Percentiles rank a stretch among this genome's conserved stretches.
These are phyloP conservation scores for Ctenicera cuprea DNA, from an alignment of 2,888 invertebrate species.

Conservation along the genomic window DNA sequence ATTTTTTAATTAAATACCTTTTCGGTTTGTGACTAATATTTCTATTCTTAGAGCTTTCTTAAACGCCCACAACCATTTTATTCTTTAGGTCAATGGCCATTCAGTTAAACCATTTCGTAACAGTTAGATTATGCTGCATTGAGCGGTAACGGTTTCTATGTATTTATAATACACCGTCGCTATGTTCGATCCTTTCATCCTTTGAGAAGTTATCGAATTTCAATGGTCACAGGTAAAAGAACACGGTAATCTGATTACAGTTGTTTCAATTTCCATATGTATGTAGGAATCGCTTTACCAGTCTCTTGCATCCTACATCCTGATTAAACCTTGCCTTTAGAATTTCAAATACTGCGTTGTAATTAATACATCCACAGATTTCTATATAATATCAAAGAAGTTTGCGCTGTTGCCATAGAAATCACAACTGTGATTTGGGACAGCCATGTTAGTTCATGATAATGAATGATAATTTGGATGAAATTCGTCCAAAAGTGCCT, in stretches of 20 bases:
- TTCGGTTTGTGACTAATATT: constrained; percentile 23
- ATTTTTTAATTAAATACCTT: constrained; percentile 25
- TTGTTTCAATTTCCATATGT: background rate
- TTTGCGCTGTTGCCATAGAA: too few relatives aligned
- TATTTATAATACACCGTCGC: constrained; percentile 36
- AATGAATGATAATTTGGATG: too few relatives aligned
- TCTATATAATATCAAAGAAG: too few relatives aligned
- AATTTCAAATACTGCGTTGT: too few relatives aligned
- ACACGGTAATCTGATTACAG: constrained; percentile 16
- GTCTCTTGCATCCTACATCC: too few relatives aligned
- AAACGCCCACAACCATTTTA: constrained; percentile 38
- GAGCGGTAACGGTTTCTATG: constrained; percentile 44
- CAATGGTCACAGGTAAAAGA: constrained; percentile 9
- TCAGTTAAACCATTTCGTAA: constrained; percentile 46
- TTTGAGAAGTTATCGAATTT: constrained; percentile 27
- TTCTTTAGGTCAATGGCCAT: constrained; percentile 50
- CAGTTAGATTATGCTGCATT: constrained; percentile 44
- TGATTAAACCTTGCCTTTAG: too few relatives aligned
- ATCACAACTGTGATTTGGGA: too few relatives aligned
- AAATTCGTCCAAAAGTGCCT: too few relatives aligned
- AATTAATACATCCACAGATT: too few relatives aligned
- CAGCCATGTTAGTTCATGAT: too few relatives aligned
- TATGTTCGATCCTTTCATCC: constrained; percentile 34
- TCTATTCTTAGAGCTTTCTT: constrained; percentile 23
- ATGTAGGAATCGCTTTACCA: too few relatives aligned